Conservation (phyloP, 2,797 vertebrate species). For the Australoheros facetus region DNA sequence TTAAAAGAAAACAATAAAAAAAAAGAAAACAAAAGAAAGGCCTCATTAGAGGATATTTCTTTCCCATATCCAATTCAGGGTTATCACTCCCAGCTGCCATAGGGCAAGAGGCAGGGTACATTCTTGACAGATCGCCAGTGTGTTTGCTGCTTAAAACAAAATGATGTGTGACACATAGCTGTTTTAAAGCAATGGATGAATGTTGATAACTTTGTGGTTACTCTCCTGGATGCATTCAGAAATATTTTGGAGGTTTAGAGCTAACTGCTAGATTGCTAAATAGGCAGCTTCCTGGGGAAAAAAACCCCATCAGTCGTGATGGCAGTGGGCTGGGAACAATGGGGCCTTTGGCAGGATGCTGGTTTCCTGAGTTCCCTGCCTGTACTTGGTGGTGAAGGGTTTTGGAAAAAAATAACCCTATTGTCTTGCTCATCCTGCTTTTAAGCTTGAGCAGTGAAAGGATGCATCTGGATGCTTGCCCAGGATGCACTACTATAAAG, state of each 20-base stretch:
- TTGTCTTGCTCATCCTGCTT: conserved; percentile 74
- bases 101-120: too few relatives aligned
- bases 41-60: too few relatives aligned
- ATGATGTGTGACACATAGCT: not conserved
- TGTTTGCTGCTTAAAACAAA: not conserved
- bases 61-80: too few relatives aligned
- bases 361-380: conserved; percentile 72
- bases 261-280: conserved; percentile 27
- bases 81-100: too few relatives aligned
- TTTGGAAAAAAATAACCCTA: conserved; percentile 77
- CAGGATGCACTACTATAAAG: conserved; percentile 51
- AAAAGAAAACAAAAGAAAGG: too few relatives aligned
- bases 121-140: too few relatives aligned
- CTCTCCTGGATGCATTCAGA: not conserved
- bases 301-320: conserved; percentile 33
- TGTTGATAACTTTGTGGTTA: not conserved
- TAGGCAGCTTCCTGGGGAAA: conserved; percentile 48
- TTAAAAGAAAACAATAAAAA: too few relatives aligned
- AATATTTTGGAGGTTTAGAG: conserved; percentile 10
- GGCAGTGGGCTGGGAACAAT: conserved; percentile 70
- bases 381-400: conserved; percentile 86
- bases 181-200: not conserved
- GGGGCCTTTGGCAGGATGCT: conserved; percentile 69
- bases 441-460: conserved; percentile 64
- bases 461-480: conserved; percentile 58